Evolutionary conservation across 2,113 vertebrate genomes (phyloP).

Genomic region (Urocitellus parryii): DNA sequence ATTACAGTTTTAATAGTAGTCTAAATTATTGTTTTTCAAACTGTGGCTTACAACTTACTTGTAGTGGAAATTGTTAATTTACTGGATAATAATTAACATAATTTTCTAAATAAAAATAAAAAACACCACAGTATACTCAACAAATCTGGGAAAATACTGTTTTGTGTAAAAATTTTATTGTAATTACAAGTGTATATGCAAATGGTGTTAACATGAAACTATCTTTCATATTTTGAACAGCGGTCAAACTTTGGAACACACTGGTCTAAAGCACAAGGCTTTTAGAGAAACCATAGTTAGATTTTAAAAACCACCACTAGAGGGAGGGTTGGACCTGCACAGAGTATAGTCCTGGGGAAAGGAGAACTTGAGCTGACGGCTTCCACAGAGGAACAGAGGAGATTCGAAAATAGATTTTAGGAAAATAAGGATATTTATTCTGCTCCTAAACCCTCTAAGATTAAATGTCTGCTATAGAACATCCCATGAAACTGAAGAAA

Average conservation of each 20-base stretch:
- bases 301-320: slow-evolving; percentile 52
- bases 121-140: background rate
- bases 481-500: background rate
- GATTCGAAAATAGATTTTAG: background rate
- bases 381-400: background rate
- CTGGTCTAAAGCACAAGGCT: background rate
- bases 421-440: background rate
- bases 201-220: background rate
- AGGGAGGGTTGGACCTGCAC: background rate
- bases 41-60: background rate
- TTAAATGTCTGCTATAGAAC: background rate
- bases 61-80: background rate
- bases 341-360: background rate
- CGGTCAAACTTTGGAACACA: background rate
- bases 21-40: background rate
- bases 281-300: background rate
- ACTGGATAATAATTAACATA: background rate
- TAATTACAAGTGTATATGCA: background rate
- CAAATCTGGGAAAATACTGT: background rate
- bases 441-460: background rate
- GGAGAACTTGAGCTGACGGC: background rate
- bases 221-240: background rate
- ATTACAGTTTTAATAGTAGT: slow-evolving; percentile 7
- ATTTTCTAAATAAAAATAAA: background rate
- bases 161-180: background rate